phyloP scores from a whole-genome alignment of 35 echinoderm and acorn worm genomes.

The Heliocidaris tuberculata region DNA sequence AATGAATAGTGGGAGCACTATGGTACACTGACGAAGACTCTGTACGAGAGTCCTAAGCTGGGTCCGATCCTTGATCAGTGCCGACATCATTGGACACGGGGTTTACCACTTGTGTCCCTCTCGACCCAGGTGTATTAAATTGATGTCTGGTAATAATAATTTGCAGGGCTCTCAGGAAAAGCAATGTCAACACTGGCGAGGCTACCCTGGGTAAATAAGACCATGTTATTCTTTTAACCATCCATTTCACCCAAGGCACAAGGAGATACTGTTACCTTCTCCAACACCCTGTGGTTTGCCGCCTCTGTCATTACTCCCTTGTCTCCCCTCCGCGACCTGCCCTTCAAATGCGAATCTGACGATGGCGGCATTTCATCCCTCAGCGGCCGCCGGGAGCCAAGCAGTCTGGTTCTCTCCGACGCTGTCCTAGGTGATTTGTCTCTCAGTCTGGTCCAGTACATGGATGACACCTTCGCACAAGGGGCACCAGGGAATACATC shows the following conservation, averaged over 20 bases:
- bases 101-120: too few relatives aligned
- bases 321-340: not conserved
- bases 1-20: too few relatives aligned
- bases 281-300: constrained; percentile 26
- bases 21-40: too few relatives aligned
- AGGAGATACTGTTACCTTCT: not conserved
- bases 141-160: too few relatives aligned
- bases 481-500: not conserved
- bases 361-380: not conserved
- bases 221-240: not conserved
- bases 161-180: too few relatives aligned
- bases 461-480: not conserved
- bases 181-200: too few relatives aligned
- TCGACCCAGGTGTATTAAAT: too few relatives aligned
- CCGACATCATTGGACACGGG: too few relatives aligned
- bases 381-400: not conserved
- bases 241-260: not conserved
- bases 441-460: constrained; percentile 29
- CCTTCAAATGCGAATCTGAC: not conserved
- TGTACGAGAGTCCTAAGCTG: too few relatives aligned
- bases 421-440: not conserved
- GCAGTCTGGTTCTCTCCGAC: not conserved
- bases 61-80: too few relatives aligned
- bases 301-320: not conserved
- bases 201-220: too few relatives aligned